A percentile compares a stretch with the other conserved stretches of the same genome.
These are phyloP conservation scores for Drosophila quadrilineata DNA, from an alignment of 1,140 invertebrate genomes.

Conservation along the genomic window DNA sequence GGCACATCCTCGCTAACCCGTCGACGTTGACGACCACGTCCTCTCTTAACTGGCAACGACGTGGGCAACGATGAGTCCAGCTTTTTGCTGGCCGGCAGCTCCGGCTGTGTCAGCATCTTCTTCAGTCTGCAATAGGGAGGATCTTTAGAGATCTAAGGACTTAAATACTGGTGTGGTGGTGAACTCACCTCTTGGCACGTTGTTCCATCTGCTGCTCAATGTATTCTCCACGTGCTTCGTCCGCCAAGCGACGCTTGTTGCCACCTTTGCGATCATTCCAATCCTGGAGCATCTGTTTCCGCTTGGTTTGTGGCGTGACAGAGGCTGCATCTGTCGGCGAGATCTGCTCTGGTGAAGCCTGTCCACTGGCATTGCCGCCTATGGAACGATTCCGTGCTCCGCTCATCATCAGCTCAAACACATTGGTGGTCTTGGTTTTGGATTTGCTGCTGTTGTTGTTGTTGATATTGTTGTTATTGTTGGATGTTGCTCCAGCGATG, in stretches of 20 bases:
- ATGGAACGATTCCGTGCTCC: conserved; percentile 84
- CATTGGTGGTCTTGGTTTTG: conserved; percentile 79
- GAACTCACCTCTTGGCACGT: conserved; percentile 82
- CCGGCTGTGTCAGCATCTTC: conserved; percentile 65
- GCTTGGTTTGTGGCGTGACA: conserved; percentile 81
- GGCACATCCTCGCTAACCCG: conserved; percentile 38
- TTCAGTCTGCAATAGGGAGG: conserved; percentile 57
- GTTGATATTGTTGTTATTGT: conserved; percentile 57
- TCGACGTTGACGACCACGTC: conserved; percentile 42
- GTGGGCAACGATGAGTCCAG: conserved; percentile 4
- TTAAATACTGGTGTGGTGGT: not conserved
- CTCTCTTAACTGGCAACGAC: conserved; percentile 43
- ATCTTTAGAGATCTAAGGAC: not conserved
- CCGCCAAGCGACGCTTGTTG: conserved; percentile 82
- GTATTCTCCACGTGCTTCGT: conserved; percentile 82
- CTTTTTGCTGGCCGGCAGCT: not conserved
- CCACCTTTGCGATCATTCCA: conserved; percentile 84
- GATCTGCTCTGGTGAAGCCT: conserved; percentile 65
- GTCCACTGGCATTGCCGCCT: conserved; percentile 84
- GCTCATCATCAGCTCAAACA: conserved; percentile 85
- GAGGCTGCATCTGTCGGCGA: conserved; percentile 47
- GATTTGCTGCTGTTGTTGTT: not conserved
- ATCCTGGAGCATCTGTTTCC: conserved; percentile 83
- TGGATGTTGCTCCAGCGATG: conserved; percentile 30
- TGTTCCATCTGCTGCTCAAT: conserved; percentile 83